Conservation (phyloP, 53 echinoderm and acorn worm genomes). For the Paracentrotus lividus region DNA sequence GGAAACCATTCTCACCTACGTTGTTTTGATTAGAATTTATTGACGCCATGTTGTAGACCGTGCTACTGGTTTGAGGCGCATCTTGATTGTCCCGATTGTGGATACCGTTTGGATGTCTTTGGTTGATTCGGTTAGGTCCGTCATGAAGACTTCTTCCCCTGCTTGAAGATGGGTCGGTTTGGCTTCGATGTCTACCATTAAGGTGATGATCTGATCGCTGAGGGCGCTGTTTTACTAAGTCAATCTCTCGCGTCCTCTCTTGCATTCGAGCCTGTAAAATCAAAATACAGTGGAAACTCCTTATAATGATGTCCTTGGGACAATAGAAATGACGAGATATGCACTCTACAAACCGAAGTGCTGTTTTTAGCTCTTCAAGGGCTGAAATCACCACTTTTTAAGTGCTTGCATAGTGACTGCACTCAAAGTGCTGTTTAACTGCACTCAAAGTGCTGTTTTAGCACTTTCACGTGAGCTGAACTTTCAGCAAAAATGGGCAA, state of each 20-base stretch:
- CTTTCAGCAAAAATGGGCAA: too few species aligned
- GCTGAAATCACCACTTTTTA: too few species aligned
- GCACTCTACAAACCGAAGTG: too few species aligned
- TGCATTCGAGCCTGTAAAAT: slow-evolving; percentile 11
- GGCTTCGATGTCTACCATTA: not conserved
- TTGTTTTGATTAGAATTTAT: not conserved
- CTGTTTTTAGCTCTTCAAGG: too few species aligned
- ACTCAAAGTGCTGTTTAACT: too few species aligned
- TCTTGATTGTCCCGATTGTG: not conserved
- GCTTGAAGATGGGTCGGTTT: not conserved
- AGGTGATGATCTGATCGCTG: not conserved
- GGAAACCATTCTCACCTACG: not conserved
- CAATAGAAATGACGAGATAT: too few species aligned
- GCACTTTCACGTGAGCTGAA: too few species aligned
- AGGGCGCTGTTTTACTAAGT: not conserved
- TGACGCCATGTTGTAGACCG: not conserved
- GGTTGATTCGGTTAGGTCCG: not conserved
- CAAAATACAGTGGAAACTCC: too few species aligned
- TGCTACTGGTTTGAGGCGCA: not conserved
- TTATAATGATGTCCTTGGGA: too few species aligned
- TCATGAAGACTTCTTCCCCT: not conserved
- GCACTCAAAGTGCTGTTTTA: too few species aligned
- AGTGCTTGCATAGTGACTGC: too few species aligned
- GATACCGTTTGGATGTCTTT: not conserved
- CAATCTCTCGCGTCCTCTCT: slow-evolving; percentile 29